Base-by-base conservation (phyloP, 1,140 invertebrate genomes). In the Trachymyrmex septentrionalis region DNA sequence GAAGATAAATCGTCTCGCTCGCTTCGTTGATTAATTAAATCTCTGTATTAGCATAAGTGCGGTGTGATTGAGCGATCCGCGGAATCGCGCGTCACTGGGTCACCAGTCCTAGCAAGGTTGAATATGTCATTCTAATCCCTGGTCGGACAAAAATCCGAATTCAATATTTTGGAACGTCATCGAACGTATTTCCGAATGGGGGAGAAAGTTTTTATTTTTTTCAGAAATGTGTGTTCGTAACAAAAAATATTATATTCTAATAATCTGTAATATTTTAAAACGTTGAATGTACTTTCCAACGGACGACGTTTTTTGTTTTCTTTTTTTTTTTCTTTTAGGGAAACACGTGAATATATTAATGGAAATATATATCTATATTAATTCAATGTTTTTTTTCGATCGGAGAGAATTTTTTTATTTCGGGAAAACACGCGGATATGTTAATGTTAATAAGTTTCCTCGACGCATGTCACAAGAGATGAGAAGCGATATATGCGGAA, bases 21-120 rank as follows among this genome's bases (percentile, higher is more conserved):
- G 34, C 53, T 71, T 57, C 64, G 66, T 73, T 71, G 80, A 84
- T 73, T 84, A 84, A 84, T 84, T 84, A 73, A 48, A 84, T 48
- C 63, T 55, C 77, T 57, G n/a, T 69, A 30, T 69, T 69, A 55
- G 21, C 27, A 10, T 71, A 69, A 55, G 48, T 7, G 48, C 64
- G 64, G 48, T 2, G 44, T 57, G 77, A 67, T 80, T 59, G 57
- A 76, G 55, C 38, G 59, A 50, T 16, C 38, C 61, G 38, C 61
- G 77, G 61, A 67, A 67, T 34, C 77, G 59, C 77, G 77, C 77
- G 53, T 81, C 63, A 44, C 7, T 24, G 63, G 44, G 24, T 10
- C 27, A 27, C 0, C 14, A 30, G 63, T 50, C 38, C 77, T 81
- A 64, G 64, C 30, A 38, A 81, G 64, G 21, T 69, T 53, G 55